phyloP scores from a whole-genome alignment of 2,113 vertebrate genomes.

The Microcebus lehilahytsara region DNA sequence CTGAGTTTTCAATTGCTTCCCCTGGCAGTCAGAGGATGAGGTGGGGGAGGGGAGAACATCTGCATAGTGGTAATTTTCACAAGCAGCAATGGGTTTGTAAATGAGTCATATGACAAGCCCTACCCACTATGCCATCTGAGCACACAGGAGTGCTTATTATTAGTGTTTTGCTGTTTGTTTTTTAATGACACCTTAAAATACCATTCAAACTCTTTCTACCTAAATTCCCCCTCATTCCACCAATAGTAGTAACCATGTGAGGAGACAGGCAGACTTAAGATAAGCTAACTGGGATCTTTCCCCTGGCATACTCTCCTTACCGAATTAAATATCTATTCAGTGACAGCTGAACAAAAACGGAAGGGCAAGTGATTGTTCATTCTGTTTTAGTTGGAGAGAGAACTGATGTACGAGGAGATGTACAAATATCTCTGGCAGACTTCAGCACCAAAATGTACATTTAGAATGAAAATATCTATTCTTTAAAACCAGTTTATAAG shows the following conservation, averaged over 20 bases:
- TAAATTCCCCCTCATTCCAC: neutral
- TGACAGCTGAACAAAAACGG: neutral
- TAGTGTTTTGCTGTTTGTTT: neutral
- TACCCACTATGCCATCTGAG: neutral
- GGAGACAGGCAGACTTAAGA: neutral
- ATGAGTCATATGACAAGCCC: neutral
- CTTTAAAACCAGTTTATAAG: neutral
- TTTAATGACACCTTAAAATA: neutral
- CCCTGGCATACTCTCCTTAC: neutral
- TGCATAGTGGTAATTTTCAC: neutral
- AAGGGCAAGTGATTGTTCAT: neutral
- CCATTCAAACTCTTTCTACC: neutral
- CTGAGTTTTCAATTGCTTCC: slow-evolving; percentile 47
- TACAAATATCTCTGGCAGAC: neutral
- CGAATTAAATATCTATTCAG: neutral
- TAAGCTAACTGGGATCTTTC: neutral
- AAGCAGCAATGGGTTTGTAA: neutral
- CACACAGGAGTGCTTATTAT: neutral
- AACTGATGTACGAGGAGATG: neutral
- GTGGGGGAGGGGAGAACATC: neutral
- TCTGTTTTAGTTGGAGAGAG: neutral
- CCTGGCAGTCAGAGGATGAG: neutral
- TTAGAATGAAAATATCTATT: neutral
- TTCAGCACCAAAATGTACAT: neutral
- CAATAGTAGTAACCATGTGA: neutral